Evolutionary conservation across 2,888 invertebrate species (phyloP).

Genomic region (Saturnia pavonia): DNA sequence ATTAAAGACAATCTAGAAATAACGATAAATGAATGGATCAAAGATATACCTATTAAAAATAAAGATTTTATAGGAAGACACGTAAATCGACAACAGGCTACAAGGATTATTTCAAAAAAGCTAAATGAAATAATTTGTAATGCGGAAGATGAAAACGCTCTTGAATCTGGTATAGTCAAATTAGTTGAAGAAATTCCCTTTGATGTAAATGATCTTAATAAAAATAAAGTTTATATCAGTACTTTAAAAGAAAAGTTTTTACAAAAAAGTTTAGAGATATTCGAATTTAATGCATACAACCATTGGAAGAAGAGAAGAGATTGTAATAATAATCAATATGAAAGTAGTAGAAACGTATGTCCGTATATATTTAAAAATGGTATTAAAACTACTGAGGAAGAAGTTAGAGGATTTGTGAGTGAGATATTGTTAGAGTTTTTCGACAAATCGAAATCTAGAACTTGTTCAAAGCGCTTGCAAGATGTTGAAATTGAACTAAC

Average conservation of each 20-base stretch:
- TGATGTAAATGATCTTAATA: slow-evolving; percentile 25
- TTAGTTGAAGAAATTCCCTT: slow-evolving; percentile 46
- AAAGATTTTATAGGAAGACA: slow-evolving; percentile 31
- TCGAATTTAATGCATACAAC: neutral
- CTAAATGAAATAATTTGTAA: slow-evolving; percentile 36
- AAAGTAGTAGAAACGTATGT: slow-evolving; percentile 4
- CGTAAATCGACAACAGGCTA: slow-evolving; percentile 34
- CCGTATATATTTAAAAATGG: slow-evolving; percentile 24
- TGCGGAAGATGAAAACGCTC: slow-evolving; percentile 29
- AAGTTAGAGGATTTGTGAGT: slow-evolving; percentile 41
- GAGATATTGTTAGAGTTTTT: slow-evolving; percentile 41
- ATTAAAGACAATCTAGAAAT: slow-evolving; percentile 29
- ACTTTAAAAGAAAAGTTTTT: neutral
- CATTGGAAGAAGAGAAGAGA: slow-evolving; percentile 33
- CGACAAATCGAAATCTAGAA: slow-evolving; percentile 32
- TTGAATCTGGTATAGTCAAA: slow-evolving; percentile 40
- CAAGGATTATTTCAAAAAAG: slow-evolving; percentile 34
- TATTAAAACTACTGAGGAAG: slow-evolving; percentile 40
- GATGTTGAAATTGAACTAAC: slow-evolving; percentile 50
- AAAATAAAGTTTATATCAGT: slow-evolving; percentile 25
- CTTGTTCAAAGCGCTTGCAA: slow-evolving; percentile 31
- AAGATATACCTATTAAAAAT: slow-evolving; percentile 39
- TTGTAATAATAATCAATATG: neutral
- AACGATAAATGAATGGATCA: slow-evolving; percentile 47
- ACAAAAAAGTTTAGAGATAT: slow-evolving; percentile 4